phyloP scores from a whole-genome alignment of 2,888 invertebrate species.

The Temnothorax unifasciatus region DNA sequence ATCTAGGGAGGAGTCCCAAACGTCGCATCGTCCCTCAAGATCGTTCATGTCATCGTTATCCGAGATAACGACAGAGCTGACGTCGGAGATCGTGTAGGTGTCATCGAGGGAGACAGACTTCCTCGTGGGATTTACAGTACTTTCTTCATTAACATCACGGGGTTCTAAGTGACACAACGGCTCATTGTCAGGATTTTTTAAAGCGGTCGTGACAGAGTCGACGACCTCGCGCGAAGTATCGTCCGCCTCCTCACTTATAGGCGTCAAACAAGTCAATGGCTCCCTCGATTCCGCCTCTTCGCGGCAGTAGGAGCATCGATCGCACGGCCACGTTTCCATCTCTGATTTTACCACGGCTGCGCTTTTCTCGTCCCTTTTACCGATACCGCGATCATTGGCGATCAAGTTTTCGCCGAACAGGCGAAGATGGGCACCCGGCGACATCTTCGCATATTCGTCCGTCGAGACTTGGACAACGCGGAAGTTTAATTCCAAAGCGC shows the following conservation, averaged over 20 bases:
- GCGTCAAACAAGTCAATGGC: constrained; percentile 18
- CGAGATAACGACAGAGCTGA: constrained; percentile 18
- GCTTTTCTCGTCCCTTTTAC: background rate
- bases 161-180: background rate
- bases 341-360: background rate
- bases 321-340: background rate
- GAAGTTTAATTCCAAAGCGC: constrained; percentile 62
- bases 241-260: constrained; percentile 41
- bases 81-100: constrained; percentile 48
- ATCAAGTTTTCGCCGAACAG: background rate
- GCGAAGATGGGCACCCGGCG: background rate
- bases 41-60: constrained; percentile 32
- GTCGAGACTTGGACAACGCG: constrained; percentile 51
- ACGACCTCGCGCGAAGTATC: background rate
- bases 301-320: constrained; percentile 11
- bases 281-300: constrained; percentile 22
- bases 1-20: constrained; percentile 22
- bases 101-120: constrained; percentile 25
- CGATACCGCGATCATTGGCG: background rate
- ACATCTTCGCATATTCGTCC: background rate
- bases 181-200: background rate
- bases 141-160: background rate
- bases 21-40: background rate
- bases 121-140: background rate
- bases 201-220: background rate